Evolutionary conservation across 2,797 vertebrate genomes (phyloP).

Genomic region (Falco naumanni): DNA sequence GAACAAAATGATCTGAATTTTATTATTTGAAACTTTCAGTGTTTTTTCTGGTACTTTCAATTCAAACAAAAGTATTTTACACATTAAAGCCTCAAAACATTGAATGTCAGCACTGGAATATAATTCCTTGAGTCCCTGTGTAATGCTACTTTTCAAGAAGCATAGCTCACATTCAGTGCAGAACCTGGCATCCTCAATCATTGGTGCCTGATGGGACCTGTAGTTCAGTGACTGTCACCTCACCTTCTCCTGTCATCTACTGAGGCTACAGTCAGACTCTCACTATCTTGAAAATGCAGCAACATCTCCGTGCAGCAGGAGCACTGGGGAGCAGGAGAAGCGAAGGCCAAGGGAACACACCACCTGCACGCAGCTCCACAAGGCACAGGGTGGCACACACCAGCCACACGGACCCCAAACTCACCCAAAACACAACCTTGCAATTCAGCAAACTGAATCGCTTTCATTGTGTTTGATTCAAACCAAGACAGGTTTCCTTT

Average conservation of each 20-base stretch:
- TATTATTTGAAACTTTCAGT: neutral
- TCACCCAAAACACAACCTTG: neutral
- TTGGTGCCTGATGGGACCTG: neutral
- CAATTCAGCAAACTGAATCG: neutral
- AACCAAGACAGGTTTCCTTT: neutral
- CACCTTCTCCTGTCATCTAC: neutral
- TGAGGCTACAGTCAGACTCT: neutral
- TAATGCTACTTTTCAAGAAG: neutral
- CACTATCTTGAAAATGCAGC: neutral
- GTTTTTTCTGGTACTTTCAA: neutral
- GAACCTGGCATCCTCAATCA: neutral
- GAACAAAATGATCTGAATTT: neutral
- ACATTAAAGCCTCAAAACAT: neutral
- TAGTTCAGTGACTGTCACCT: neutral
- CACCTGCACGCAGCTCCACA: fast-evolving
- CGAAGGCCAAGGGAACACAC: neutral
- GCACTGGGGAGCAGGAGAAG: neutral
- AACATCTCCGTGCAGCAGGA: neutral
- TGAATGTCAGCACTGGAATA: neutral
- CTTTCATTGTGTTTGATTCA: neutral
- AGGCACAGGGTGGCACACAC: neutral
- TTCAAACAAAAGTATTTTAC: neutral
- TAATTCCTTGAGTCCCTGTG: neutral
- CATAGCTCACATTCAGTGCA: neutral
- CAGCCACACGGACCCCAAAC: neutral